phyloP scores from a whole-genome alignment of 2,113 vertebrate genomes.

The Calyptomena viridis region DNA sequence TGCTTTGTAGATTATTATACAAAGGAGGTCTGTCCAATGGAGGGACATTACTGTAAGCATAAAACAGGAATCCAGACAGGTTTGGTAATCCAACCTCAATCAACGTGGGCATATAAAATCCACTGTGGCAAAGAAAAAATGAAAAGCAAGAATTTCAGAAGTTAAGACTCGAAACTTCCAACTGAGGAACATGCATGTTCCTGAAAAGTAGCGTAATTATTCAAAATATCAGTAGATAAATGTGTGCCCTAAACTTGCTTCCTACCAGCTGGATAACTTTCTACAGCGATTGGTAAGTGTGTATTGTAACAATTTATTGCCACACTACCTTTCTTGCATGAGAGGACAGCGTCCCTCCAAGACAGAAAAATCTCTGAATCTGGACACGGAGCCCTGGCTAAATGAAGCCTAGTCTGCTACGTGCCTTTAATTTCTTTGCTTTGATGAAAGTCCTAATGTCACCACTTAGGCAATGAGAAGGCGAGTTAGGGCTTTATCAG shows the following conservation, averaged over 20 bases:
- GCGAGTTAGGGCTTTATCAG: not conserved
- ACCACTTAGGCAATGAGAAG: not conserved
- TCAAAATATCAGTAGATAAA: not conserved
- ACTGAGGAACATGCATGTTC: not conserved
- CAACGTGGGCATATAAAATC: not conserved
- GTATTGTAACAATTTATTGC: not conserved
- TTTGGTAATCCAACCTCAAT: not conserved
- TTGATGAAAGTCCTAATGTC: constrained; percentile 43
- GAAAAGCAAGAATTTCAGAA: not conserved
- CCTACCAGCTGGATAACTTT: not conserved
- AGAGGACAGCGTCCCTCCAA: not conserved
- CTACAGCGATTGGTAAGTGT: not conserved
- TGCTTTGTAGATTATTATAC: not conserved
- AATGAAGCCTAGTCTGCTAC: not conserved
- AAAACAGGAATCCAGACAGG: not conserved
- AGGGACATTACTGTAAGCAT: not conserved
- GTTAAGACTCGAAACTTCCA: not conserved
- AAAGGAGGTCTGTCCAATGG: not conserved
- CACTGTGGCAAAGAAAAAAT: not conserved
- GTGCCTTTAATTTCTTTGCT: constrained; percentile 32
- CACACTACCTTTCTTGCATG: not conserved
- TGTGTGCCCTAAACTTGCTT: not conserved
- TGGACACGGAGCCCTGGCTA: not conserved
- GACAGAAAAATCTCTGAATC: not conserved
- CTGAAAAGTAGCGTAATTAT: not conserved